These are phyloP conservation scores for Spermophilus dauricus DNA, from an alignment of 2,113 vertebrate genomes.

Conservation along the genomic window DNA sequence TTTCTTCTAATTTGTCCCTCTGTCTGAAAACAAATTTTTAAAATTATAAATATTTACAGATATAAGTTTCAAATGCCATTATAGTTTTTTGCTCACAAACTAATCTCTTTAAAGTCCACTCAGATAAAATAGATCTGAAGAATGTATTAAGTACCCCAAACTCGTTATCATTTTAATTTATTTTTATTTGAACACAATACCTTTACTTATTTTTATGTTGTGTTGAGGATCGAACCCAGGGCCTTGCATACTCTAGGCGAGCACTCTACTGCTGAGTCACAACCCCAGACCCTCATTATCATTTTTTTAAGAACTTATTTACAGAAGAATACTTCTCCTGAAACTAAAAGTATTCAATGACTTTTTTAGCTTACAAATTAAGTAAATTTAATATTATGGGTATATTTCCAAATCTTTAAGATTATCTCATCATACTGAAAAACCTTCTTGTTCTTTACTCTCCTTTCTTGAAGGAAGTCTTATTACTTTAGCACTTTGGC, in stretches of 20 bases:
- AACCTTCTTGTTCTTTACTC: background rate
- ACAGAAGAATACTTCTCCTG: background rate
- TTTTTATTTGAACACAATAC: too few species aligned
- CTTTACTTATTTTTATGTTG: too few species aligned
- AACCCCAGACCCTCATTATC: too few species aligned
- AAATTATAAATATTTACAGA: conserved; percentile 65
- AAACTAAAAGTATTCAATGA: background rate
- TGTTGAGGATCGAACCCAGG: too few species aligned
- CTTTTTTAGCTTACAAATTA: conserved; percentile 37
- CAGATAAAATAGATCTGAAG: conserved; percentile 36
- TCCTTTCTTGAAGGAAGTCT: background rate
- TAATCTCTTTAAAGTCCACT: conserved; percentile 51
- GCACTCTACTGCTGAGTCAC: too few species aligned
- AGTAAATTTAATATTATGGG: conserved; percentile 29
- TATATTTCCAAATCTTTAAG: background rate
- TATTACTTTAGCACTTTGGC: background rate
- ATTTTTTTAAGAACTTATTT: conserved; percentile 36
- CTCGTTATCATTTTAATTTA: too few species aligned
- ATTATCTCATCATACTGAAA: background rate
- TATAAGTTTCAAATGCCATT: conserved; percentile 20
- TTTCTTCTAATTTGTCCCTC: conserved; percentile 98
- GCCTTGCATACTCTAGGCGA: too few species aligned
- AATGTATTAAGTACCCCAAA: background rate
- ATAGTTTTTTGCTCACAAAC: background rate
- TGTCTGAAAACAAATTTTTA: conserved; percentile 90